Evolutionary conservation across 1,140 invertebrate genomes (phyloP), one percentile per base, ranked within the genome.

Genomic region (Pogonomyrmex barbatus): DNA sequence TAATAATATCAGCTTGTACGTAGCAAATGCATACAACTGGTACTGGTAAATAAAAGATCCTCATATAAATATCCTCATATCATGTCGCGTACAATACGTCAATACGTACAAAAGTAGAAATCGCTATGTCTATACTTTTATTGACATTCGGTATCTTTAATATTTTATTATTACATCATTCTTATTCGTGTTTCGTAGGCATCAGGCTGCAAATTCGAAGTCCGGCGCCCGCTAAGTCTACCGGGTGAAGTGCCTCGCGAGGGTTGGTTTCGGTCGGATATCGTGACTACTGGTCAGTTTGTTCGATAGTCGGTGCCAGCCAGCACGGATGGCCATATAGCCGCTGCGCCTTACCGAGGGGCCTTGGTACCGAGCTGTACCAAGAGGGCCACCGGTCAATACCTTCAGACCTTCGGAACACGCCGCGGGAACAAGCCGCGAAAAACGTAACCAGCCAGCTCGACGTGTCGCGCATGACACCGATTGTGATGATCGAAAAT

Each of bases 201-300:
- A 12, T n/a, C 24, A 54, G 33, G 42, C 36, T 4, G 6, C 9
- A 62, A 84, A 73, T 56, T 79, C 42, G 1, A 56, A 65, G 82
- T 85, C 73, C 47, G 62, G 36, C 30, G 47, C 65, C 56, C 50
- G 70, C 39, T 33, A 17, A 42, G 17, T 60, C 60, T 85, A 24
- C 12, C 86, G 86, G 89, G 91, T 91, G 83, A 78, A 88, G 86
- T 67, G 36, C 50, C 56, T 65, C 45, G 24, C 36, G 45, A 54
- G 87, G 77, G 77, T 83, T 83, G 87, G 63, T 67, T 83, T 88
- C 83, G 63, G 87, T 90, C 42, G 93, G 92, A 93, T 95, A 94
- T 95, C 94, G 94, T 95, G 94, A 95, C 94, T 95, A 94, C 92
- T 95, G 94, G 95, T 95, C 95, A 95, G 95, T 95, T 95, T 95